These are phyloP conservation scores for Salmo trutta DNA, from an alignment of 2,797 vertebrate genomes.

Conservation along the genomic window DNA sequence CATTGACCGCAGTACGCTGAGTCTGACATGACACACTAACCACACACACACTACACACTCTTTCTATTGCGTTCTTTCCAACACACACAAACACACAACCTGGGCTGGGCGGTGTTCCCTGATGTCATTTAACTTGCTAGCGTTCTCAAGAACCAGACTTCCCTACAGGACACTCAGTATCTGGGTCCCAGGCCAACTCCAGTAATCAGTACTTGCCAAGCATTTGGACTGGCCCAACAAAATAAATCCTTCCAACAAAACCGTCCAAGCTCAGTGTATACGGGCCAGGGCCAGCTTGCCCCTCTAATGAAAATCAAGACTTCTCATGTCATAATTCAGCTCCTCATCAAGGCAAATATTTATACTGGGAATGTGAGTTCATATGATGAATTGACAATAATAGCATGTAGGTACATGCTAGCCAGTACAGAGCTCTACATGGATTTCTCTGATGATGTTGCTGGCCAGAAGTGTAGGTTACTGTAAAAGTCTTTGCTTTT, in stretches of 20 bases:
- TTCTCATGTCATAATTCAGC: conserved; percentile 32
- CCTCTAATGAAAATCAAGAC: conserved; percentile 49
- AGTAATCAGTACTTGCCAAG: conserved; percentile 65
- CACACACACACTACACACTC: background rate
- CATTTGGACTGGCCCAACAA: conserved; percentile 49
- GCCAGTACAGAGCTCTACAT: conserved; percentile 27
- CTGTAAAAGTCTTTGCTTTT: background rate
- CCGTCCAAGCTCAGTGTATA: conserved; percentile 27
- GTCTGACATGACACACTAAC: background rate
- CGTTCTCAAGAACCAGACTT: conserved; percentile 57
- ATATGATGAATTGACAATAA: conserved; percentile 40
- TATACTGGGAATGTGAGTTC: conserved; percentile 18
- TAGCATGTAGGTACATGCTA: conserved; percentile 28
- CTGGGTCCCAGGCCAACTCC: conserved; percentile 52
- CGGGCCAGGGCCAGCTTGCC: conserved; percentile 26
- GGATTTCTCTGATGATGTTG: conserved; percentile 17
- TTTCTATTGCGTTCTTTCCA: background rate
- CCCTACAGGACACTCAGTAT: conserved; percentile 40
- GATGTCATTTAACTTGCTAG: conserved; percentile 55
- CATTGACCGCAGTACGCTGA: conserved; percentile 3
- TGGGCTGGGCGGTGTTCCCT: conserved; percentile 63
- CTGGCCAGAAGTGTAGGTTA: conserved; percentile 25
- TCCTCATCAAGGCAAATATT: conserved; percentile 33
- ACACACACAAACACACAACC: conserved; percentile 42
- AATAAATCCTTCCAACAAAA: conserved; percentile 44